Evolutionary conservation across 2,888 invertebrate genomes (phyloP).

Genomic region (Aleiodes alternator): DNA sequence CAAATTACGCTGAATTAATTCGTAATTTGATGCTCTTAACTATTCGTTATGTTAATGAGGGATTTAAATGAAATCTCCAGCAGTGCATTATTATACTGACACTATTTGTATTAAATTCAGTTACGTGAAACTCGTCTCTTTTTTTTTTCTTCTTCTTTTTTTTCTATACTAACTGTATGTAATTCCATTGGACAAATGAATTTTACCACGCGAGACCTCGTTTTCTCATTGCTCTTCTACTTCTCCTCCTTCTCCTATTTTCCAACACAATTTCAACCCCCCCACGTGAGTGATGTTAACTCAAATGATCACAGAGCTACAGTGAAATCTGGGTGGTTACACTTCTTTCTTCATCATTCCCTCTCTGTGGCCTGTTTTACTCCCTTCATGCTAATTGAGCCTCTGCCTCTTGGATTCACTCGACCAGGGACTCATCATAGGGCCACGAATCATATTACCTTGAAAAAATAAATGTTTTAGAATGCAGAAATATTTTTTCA

Average conservation of each 20-base stretch:
- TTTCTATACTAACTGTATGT: constrained; percentile 1
- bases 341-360: background rate
- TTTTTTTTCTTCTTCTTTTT: constrained; percentile 3
- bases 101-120: constrained; percentile 22
- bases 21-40: too few relatives aligned
- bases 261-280: background rate
- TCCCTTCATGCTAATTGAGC: background rate
- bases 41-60: too few relatives aligned
- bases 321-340: constrained; percentile 30
- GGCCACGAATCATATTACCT: too few relatives aligned
- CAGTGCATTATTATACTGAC: too few relatives aligned
- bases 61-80: too few relatives aligned
- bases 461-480: too few relatives aligned
- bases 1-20: too few relatives aligned
- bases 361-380: constrained; percentile 17
- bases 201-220: constrained; percentile 34
- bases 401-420: constrained; percentile 15
- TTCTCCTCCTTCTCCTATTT: background rate
- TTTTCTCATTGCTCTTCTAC: constrained; percentile 9
- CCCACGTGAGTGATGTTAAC: constrained; percentile 23
- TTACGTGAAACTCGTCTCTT: background rate
- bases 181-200: constrained; percentile 32
- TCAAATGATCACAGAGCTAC: constrained; percentile 31
- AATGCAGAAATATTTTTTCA: background rate
- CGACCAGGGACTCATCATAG: background rate